Percentiles rank a stretch among this genome's conserved stretches.
Evolutionary conservation across 2,888 invertebrate species (phyloP).

Genomic region (Pristionchus entomophagus): DNA sequence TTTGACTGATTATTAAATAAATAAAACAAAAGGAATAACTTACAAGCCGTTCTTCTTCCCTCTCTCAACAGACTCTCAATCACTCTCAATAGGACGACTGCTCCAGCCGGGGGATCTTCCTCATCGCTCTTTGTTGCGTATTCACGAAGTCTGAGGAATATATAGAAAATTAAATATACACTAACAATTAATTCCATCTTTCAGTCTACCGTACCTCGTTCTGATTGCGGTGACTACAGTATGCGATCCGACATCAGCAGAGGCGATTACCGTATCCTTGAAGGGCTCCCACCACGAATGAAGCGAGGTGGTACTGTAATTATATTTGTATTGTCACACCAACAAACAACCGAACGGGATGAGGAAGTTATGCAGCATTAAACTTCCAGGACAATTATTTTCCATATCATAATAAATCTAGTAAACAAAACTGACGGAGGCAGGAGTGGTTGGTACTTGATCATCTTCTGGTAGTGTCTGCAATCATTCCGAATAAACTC

Average conservation of each 20-base stretch:
- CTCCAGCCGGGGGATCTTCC: constrained; percentile 9
- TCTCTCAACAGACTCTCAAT: not conserved
- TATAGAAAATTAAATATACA: no score
- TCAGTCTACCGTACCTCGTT: not conserved
- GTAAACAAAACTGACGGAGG: constrained; percentile 32
- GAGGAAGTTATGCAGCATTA: not conserved
- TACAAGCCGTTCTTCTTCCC: not conserved
- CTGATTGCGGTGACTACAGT: constrained; percentile 17
- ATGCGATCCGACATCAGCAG: constrained; percentile 26
- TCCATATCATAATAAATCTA: not conserved
- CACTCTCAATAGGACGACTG: not conserved
- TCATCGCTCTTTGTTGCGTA: constrained; percentile 7
- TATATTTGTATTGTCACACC: not conserved
- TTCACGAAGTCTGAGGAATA: constrained; percentile 26
- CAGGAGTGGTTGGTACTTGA: constrained; percentile 23
- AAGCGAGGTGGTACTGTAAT: constrained; percentile 13
- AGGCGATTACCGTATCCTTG: constrained; percentile 15
- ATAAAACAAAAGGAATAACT: no score
- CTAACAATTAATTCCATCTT: no score
- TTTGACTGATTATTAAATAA: no score
- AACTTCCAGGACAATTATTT: no score
- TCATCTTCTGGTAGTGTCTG: constrained; percentile 45
- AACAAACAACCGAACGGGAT: not conserved
- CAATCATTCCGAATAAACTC: not conserved
- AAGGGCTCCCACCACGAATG: constrained; percentile 46